Conservation (phyloP, 2,888 invertebrate species). For the Lacanobia oleracea region DNA sequence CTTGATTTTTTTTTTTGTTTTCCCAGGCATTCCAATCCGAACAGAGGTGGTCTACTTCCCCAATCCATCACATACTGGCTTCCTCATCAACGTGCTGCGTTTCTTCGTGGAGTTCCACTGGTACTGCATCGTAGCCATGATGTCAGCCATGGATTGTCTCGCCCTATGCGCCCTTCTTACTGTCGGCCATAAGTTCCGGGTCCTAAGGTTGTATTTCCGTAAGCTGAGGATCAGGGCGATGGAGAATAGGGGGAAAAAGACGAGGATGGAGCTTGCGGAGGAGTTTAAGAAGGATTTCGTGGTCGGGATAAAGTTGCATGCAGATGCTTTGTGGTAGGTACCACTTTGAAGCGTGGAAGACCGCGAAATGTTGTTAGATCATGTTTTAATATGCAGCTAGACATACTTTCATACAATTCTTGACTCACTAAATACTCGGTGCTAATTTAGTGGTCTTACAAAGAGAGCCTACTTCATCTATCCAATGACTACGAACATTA, state of each 20-base stretch:
- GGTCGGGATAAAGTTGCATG: slow-evolving; percentile 77
- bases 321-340: slow-evolving; percentile 77
- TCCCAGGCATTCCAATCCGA: slow-evolving; percentile 74
- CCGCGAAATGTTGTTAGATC: not conserved
- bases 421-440: no score
- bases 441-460: no score
- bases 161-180: slow-evolving; percentile 72
- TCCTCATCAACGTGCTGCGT: slow-evolving; percentile 69
- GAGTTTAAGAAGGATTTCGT: slow-evolving; percentile 73
- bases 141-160: slow-evolving; percentile 74
- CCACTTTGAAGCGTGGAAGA: not conserved
- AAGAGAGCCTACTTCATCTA: no score
- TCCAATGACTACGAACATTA: no score
- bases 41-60: slow-evolving; percentile 77
- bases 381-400: no score
- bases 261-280: slow-evolving; percentile 57
- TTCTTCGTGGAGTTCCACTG: slow-evolving; percentile 76
- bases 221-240: slow-evolving; percentile 65
- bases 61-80: slow-evolving; percentile 61
- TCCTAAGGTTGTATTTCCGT: slow-evolving; percentile 72
- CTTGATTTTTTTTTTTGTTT: not conserved
- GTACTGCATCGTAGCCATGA: slow-evolving; percentile 75
- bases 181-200: slow-evolving; percentile 75
- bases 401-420: no score
- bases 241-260: slow-evolving; percentile 57